Percentiles rank a stretch among this genome's conserved stretches.
These are phyloP conservation scores for Oreotrochilus melanogaster DNA, from an alignment of 2,113 vertebrate species.

Conservation along the genomic window DNA sequence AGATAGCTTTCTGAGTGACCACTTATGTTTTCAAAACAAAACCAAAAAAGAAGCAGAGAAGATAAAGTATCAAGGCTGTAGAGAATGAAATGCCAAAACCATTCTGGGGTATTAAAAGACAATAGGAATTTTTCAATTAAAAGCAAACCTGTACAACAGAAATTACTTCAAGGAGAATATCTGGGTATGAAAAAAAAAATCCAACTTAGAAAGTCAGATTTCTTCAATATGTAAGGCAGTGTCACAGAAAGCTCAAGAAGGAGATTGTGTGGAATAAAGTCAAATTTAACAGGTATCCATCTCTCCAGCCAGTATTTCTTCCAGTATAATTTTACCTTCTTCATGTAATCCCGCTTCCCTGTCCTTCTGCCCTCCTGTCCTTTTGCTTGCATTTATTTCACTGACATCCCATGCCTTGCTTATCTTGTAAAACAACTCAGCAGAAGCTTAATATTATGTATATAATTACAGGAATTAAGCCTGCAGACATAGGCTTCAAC, in stretches of 20 bases:
- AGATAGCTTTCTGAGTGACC: background rate
- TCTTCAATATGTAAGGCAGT: background rate
- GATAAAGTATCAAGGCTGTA: background rate
- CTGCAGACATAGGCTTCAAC: background rate
- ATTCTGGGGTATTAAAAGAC: background rate
- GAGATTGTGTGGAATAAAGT: background rate
- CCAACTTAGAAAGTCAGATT: background rate
- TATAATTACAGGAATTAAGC: background rate
- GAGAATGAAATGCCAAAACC: background rate
- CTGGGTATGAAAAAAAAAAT: background rate
- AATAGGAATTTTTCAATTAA: background rate
- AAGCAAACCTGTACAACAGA: background rate
- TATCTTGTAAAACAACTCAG: background rate
- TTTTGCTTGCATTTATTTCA: background rate
- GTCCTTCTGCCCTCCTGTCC: background rate
- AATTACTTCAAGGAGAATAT: background rate
- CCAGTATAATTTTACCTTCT: background rate
- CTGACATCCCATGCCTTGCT: background rate
- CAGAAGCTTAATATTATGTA: background rate
- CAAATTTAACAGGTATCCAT: background rate
- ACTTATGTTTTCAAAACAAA: background rate
- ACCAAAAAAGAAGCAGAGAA: background rate
- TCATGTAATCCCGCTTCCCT: background rate
- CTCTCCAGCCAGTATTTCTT: background rate
- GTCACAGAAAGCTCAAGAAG: background rate